phyloP scores from a whole-genome alignment of 2,888 invertebrate species.

The Hipparchia semele region DNA sequence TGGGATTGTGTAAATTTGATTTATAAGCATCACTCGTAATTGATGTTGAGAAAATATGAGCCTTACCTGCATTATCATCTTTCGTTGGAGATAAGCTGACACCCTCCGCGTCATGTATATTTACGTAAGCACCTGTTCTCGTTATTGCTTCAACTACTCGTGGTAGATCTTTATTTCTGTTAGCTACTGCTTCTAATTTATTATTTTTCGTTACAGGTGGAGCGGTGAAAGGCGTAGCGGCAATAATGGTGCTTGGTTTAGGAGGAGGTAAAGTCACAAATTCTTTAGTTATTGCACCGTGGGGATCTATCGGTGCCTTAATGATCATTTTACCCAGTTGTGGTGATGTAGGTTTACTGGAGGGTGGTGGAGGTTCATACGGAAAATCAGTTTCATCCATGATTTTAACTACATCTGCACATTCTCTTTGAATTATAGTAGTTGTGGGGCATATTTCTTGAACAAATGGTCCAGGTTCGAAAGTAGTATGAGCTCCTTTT shows the following conservation, averaged over 20 bases:
- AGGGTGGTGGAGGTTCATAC: constrained; percentile 66
- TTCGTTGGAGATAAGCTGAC: constrained; percentile 83
- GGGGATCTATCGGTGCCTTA: constrained; percentile 76
- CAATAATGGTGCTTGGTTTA: constrained; percentile 85
- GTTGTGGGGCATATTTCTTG: constrained; percentile 83
- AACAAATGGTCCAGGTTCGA: constrained; percentile 94
- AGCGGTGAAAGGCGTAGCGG: constrained; percentile 75
- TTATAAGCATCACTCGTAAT: constrained; percentile 48
- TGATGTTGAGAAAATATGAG: constrained; percentile 40
- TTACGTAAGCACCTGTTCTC: constrained; percentile 87
- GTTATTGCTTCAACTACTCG: constrained; percentile 75
- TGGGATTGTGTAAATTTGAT: constrained; percentile 53
- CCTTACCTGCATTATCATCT: constrained; percentile 88
- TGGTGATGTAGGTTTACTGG: constrained; percentile 83
- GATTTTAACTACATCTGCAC: constrained; percentile 68
- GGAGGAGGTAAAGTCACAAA: constrained; percentile 82
- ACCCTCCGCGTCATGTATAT: constrained; percentile 86
- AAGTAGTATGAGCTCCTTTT: constrained; percentile 92
- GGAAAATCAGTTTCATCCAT: constrained; percentile 76
- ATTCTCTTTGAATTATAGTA: constrained; percentile 68
- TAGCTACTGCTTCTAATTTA: constrained; percentile 53
- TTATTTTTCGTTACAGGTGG: constrained; percentile 49
- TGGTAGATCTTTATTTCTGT: constrained; percentile 66
- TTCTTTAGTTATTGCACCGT: constrained; percentile 78
- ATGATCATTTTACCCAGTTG: constrained; percentile 86